Conservation (phyloP, 1,140 invertebrate species). For the Solen grandis region DNA sequence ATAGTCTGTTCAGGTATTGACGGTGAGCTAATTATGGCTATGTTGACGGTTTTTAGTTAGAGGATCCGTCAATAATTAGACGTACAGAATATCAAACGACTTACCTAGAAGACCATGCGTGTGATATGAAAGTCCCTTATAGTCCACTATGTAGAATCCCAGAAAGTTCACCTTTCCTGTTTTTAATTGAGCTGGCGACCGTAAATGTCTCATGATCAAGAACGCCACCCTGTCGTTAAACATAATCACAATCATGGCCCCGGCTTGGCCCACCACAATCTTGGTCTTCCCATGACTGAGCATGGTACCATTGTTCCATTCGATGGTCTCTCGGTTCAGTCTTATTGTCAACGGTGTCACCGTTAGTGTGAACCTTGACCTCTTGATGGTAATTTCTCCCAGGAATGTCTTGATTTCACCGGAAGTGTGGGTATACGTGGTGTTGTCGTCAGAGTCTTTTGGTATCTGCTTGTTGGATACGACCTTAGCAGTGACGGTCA, state of each 20-base stretch:
- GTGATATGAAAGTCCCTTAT: conserved; percentile 50
- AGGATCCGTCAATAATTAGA: too few species aligned
- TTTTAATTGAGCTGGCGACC: conserved; percentile 1
- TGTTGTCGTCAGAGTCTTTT: neutral
- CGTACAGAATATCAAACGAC: too few species aligned
- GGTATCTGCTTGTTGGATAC: conserved; percentile 34
- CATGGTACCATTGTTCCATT: conserved; percentile 46
- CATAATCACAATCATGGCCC: conserved; percentile 44
- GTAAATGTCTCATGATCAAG: conserved; percentile 45
- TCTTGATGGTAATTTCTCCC: conserved; percentile 47
- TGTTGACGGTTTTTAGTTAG: too few species aligned
- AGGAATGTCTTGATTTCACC: conserved; percentile 50
- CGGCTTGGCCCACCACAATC: conserved; percentile 43
- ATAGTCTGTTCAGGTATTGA: neutral
- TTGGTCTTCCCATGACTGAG: conserved; percentile 50
- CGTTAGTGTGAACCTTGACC: neutral
- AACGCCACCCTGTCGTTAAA: conserved; percentile 48
- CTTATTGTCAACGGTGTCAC: conserved; percentile 30
- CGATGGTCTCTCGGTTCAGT: conserved; percentile 46
- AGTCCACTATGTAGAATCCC: conserved; percentile 50
- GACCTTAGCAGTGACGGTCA: conserved; percentile 38
- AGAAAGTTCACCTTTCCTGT: conserved; percentile 53
- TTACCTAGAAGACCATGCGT: conserved; percentile 52
- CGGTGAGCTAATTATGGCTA: too few species aligned
- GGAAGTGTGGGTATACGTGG: neutral